Conservation (phyloP, 1,140 invertebrate species). For the Eriocheir sinensis region DNA sequence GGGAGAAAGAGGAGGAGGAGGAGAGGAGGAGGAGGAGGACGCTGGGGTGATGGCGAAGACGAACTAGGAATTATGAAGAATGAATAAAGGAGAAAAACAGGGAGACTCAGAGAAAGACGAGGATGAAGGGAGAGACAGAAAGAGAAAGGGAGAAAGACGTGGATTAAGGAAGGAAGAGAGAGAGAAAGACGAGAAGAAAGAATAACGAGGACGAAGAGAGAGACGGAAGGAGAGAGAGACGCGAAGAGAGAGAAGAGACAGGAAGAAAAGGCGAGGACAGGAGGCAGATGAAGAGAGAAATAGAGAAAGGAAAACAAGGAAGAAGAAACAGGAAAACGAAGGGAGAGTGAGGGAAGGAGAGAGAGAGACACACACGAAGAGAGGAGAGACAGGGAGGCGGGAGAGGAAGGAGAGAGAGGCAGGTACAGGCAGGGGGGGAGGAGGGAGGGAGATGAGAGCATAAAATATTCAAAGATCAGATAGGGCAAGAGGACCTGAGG, state of each 20-base stretch:
- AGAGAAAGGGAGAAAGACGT: background rate
- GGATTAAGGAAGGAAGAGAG: background rate
- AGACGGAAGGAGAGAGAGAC: background rate
- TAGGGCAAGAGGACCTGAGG: constrained; percentile 35
- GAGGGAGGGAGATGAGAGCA: background rate
- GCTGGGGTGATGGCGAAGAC: background rate
- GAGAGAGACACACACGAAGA: background rate
- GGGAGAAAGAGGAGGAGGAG: background rate
- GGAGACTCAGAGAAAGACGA: background rate
- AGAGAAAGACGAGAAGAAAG: background rate
- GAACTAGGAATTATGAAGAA: background rate
- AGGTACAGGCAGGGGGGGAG: background rate
- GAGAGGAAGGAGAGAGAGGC: constrained; percentile 10
- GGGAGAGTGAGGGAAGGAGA: background rate
- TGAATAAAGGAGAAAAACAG: background rate
- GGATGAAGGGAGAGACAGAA: background rate
- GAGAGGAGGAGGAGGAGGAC: background rate
- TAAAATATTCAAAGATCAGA: constrained; percentile 58
- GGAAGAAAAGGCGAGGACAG: background rate
- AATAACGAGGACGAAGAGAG: background rate
- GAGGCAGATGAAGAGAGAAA: background rate
- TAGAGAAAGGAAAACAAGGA: background rate
- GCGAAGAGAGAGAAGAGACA: too few species aligned
- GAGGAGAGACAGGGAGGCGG: background rate
- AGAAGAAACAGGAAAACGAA: background rate